Base-by-base conservation (phyloP, 2,888 invertebrate species). In the Priocnemis perturbator region DNA sequence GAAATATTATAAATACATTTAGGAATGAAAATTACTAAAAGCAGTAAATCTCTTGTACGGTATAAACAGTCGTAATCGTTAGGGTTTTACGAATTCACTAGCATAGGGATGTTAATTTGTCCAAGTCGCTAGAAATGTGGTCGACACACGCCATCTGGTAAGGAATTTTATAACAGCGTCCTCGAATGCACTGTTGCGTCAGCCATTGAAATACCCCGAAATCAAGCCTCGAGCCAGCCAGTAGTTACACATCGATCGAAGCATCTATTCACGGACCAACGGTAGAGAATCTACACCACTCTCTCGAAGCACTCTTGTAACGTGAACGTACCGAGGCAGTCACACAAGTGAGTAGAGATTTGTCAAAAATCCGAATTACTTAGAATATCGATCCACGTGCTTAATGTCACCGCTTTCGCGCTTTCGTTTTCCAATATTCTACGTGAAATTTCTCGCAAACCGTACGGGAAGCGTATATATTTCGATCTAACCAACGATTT, bases 241-340 rank as follows among this genome's bases (percentile, higher is more conserved):
- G 75, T 75, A 60, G 61, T 60, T 77, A 61, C 21, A 67, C 74
- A 80, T 84, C 76, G 83, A 84, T 83, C 78, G 74, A 44, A 53
- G 60, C 68, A 60, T 74, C 71, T 83, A 79, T 84, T 85, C 82
- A 74, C 78, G 71, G 79, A 76, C 76, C 72, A 71, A 67, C 82
- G 50, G 69, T 76, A 69, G 78, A 71, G 78, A 75, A 73, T 76
- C 71, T 73, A 69, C 76, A 69, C 63, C 76, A 69, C 63, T 63
- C 70, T 69, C 60, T 55, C 63, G 57, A 59, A 48, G n/a, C 62
- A 61, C 75, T 76, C 68, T 70, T 45, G 63, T 61, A 65, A 73
- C 73, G 75, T 64, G 76, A 71, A 66, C 68, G 69, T 66, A 53
- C 56, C 23, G 60, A 67, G 71, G 11, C 67, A 69, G 64, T 61